A percentile compares a stretch with the other conserved stretches of the same genome.
phyloP scores from a whole-genome alignment of 2,888 invertebrate species.

The Sipunculus nudus region DNA sequence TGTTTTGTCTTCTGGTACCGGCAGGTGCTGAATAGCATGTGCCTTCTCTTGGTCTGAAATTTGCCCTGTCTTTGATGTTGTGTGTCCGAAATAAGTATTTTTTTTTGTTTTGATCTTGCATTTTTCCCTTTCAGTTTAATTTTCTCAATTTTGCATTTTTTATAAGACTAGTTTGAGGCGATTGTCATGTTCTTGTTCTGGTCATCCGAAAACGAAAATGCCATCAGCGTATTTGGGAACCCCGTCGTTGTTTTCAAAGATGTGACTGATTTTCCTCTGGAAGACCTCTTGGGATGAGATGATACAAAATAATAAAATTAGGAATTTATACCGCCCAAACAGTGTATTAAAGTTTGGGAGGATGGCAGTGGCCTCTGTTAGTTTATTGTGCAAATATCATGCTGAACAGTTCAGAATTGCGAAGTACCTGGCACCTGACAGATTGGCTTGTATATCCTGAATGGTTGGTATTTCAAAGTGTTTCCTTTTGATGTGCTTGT shows the following conservation, averaged over 20 bases:
- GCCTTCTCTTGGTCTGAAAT: slow-evolving; percentile 35
- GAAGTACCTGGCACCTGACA: slow-evolving; percentile 32
- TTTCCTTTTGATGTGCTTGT: slow-evolving; percentile 2
- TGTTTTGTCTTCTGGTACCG: slow-evolving; percentile 36
- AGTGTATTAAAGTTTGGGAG: slow-evolving; percentile 34
- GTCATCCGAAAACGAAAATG: neutral
- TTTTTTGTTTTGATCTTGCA: slow-evolving; percentile 7
- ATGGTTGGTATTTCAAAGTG: slow-evolving; percentile 21
- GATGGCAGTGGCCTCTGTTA: slow-evolving; percentile 18
- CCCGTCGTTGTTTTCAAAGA: neutral
- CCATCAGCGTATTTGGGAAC: slow-evolving; percentile 4
- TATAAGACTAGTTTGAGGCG: neutral
- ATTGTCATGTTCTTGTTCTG: slow-evolving; percentile 1
- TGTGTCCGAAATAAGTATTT: slow-evolving; percentile 6
- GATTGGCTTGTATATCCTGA: slow-evolving; percentile 33
- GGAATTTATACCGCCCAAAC: slow-evolving; percentile 31
- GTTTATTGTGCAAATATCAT: slow-evolving; percentile 21
- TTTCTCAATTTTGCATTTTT: neutral
- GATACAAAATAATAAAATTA: slow-evolving; percentile 37
- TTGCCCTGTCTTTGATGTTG: slow-evolving; percentile 13
- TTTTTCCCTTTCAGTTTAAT: slow-evolving; percentile 7
- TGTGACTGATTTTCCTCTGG: slow-evolving; percentile 27
- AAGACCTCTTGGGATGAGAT: slow-evolving; percentile 30
- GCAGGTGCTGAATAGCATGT: slow-evolving; percentile 37
- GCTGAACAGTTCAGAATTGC: slow-evolving; percentile 31